Evolutionary conservation across 2,797 vertebrate species (phyloP), one percentile per base, ranked within the genome.

Genomic region (Enteromius viviparus): DNA sequence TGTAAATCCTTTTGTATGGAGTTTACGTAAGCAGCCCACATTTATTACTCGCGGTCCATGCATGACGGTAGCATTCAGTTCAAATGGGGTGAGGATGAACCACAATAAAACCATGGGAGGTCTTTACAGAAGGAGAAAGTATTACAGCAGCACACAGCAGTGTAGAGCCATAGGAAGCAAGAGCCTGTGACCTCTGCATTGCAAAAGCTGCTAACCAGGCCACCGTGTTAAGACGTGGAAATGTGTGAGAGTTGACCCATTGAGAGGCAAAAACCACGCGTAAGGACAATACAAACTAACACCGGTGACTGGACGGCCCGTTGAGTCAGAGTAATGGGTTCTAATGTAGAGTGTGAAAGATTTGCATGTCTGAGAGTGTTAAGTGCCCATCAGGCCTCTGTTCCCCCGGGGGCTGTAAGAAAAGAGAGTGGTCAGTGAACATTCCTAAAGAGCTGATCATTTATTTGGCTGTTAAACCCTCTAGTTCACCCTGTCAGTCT

Each of bases 331-430:
- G 81, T 85, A 88, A 85, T 83, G 86, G 80, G 49, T 62, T 77
- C 66, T 88, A 88, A 88, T 75, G 86, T 75, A 75, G 84, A 88
- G 86, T 84, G 84, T 86, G 84, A 86, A 72, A 78, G 76, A 87
- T 89, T 89, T 87, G 86, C 89, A 89, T 88, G 88, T 89, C 85
- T 88, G 84, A 87, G 81, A 85, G 82, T 64, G 85, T 84, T 88
- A 89, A 89, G 89, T 89, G 84, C 86, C 71, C 76, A 78, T 83
- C 85, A 74, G 78, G 66, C 51, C 76, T 53, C 3, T 71, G 65
- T 62, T 87, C 60, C 84, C 55, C 71, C 51, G 45, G 86, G 87
- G 58, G 42, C 51, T 3, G 26, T 19, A 53, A 72, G 71, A 76
- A 80, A 42, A 19, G 55, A 83, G 81, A 72, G 34, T 9, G 76